Conservation (phyloP, 2,113 vertebrate species). For the Ciconia boyciana region DNA sequence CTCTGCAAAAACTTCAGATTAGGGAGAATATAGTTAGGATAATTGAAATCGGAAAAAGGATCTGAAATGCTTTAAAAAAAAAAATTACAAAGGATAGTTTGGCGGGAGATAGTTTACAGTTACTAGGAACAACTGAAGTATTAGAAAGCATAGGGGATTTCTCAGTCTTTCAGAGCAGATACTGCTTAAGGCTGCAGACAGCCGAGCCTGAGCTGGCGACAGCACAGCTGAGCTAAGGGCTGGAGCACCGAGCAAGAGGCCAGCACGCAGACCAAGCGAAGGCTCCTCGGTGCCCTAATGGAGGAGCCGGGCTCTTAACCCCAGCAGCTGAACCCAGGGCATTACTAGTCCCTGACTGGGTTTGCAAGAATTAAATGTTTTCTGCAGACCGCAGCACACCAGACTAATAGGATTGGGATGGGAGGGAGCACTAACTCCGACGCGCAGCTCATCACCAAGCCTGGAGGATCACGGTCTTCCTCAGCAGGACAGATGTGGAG, state of each 20-base stretch:
- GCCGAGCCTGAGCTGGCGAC: background rate
- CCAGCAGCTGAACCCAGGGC: background rate
- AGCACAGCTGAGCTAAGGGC: background rate
- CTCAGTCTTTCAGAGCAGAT: background rate
- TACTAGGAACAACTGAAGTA: background rate
- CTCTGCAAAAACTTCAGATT: background rate
- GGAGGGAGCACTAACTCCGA: background rate
- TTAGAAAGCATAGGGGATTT: background rate
- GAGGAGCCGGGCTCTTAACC: background rate
- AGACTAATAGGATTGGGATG: background rate
- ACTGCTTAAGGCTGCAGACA: background rate
- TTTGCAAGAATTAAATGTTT: background rate
- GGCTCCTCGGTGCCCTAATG: background rate
- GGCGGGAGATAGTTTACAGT: background rate
- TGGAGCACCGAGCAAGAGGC: background rate
- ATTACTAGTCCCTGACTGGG: background rate
- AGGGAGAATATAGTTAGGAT: background rate
- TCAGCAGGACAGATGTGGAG: background rate
- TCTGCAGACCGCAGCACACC: background rate
- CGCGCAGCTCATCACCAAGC: background rate
- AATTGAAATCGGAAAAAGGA: background rate
- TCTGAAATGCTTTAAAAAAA: background rate
- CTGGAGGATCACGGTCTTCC: background rate
- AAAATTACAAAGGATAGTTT: background rate
- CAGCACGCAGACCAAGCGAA: background rate